Percentiles rank a stretch among this genome's conserved stretches.
These are phyloP conservation scores for Tenualosa ilisha DNA, from an alignment of 2,797 vertebrate species.

Conservation along the genomic window DNA sequence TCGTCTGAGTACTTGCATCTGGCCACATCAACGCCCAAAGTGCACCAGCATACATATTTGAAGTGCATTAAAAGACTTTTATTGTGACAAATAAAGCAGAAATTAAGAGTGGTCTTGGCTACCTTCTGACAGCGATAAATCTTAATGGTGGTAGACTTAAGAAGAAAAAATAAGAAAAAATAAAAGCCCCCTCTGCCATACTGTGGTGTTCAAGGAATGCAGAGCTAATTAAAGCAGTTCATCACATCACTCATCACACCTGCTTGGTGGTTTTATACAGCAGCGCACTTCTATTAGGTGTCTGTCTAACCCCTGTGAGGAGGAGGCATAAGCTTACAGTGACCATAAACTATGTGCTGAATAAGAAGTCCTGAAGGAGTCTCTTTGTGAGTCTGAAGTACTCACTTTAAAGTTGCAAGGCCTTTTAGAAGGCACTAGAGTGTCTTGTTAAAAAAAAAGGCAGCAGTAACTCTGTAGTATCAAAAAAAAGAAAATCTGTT, in stretches of 20 bases:
- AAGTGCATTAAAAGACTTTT: constrained; percentile 48
- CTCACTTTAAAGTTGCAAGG: not conserved
- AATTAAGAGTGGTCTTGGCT: constrained; percentile 35
- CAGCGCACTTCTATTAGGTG: constrained; percentile 39
- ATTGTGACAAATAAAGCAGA: constrained; percentile 48
- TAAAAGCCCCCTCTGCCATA: constrained; percentile 8
- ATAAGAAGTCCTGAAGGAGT: not conserved
- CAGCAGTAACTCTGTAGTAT: not conserved
- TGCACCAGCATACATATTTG: constrained; percentile 41
- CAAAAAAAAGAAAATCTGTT: not conserved
- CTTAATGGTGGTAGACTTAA: constrained; percentile 41
- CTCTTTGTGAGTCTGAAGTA: not conserved
- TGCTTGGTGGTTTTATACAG: constrained; percentile 29
- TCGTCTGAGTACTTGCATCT: constrained; percentile 13
- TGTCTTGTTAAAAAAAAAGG: not conserved
- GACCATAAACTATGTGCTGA: not conserved
- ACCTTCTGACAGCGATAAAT: constrained; percentile 47
- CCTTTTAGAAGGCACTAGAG: not conserved
- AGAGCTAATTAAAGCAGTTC: constrained; percentile 52
- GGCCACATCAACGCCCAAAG: constrained; percentile 43
- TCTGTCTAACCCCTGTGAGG: not conserved
- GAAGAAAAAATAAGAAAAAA: constrained; percentile 41
- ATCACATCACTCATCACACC: constrained; percentile 38
- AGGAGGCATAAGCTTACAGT: not conserved
- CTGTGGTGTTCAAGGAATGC: constrained; percentile 49